Evolutionary conservation across 2,888 invertebrate species (phyloP).

Genomic region (Onthophagus sagittarius): DNA sequence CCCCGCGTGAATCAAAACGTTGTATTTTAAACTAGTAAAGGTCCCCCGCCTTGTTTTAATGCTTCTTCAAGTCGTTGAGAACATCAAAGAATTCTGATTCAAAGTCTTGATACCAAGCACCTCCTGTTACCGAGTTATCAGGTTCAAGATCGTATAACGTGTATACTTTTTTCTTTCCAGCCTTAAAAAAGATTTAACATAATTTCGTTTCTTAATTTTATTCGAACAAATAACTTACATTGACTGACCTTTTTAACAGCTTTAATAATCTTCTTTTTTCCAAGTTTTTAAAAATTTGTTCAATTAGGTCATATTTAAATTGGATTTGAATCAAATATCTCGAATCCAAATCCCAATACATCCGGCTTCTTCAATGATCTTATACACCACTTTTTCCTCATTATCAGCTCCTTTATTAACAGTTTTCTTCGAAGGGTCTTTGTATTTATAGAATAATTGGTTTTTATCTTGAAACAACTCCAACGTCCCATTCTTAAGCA

Average conservation of each 20-base stretch:
- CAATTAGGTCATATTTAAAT: slow-evolving; percentile 82
- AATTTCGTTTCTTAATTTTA: too few relatives aligned
- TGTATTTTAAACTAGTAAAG: slow-evolving; percentile 71
- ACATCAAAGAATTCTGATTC: slow-evolving; percentile 97
- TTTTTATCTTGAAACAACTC: slow-evolving; percentile 56
- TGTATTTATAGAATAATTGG: slow-evolving; percentile 60
- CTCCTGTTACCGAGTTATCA: slow-evolving; percentile 92
- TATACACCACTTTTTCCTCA: slow-evolving; percentile 93
- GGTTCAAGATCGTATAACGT: slow-evolving; percentile 95
- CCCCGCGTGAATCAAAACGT: slow-evolving; percentile 80
- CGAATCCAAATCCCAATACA: slow-evolving; percentile 98
- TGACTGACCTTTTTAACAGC: slow-evolving; percentile 91
- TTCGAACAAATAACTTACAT: slow-evolving; percentile 56
- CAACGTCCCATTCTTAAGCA: slow-evolving; percentile 63
- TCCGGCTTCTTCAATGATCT: slow-evolving; percentile 89
- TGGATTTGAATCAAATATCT: slow-evolving; percentile 87
- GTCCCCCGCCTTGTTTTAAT: slow-evolving; percentile 63
- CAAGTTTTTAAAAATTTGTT: slow-evolving; percentile 90
- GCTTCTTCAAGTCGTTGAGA: slow-evolving; percentile 75
- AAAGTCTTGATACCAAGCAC: slow-evolving; percentile 97
- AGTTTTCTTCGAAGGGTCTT: slow-evolving; percentile 65
- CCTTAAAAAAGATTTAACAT: too few relatives aligned
- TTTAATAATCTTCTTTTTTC: slow-evolving; percentile 96
- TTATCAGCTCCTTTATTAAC: slow-evolving; percentile 79
- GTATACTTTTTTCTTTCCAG: slow-evolving; percentile 94